A percentile compares a stretch with the other conserved stretches of the same genome.
Conservation (phyloP, 2,113 vertebrate genomes). For the Sylvia atricapilla region DNA sequence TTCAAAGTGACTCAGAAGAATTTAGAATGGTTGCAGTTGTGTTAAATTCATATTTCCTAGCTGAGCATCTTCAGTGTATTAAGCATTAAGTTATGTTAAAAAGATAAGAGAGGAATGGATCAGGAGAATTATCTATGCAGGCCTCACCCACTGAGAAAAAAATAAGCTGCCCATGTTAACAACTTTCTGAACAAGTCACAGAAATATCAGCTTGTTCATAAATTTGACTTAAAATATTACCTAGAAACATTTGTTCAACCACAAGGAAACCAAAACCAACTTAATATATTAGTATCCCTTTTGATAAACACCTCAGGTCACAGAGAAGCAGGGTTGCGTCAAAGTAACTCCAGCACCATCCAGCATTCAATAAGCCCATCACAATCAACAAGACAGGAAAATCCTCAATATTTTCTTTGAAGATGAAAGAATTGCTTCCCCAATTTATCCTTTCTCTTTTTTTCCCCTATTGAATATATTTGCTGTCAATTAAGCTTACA, state of each 20-base stretch:
- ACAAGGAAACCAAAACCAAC: neutral
- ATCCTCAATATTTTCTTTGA: neutral
- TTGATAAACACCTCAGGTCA: neutral
- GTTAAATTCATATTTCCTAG: neutral
- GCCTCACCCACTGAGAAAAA: neutral
- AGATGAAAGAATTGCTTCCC: neutral
- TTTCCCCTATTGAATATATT: neutral
- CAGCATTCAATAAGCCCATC: neutral
- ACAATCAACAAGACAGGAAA: neutral
- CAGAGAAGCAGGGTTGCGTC: neutral
- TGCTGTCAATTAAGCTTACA: neutral
- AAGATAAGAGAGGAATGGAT: neutral
- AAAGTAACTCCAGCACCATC: neutral
- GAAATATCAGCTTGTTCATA: neutral
- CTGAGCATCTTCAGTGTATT: neutral
- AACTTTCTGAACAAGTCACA: neutral
- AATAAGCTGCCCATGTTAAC: rapidly evolving
- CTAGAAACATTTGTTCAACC: neutral
- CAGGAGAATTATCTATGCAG: neutral
- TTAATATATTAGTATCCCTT: neutral
- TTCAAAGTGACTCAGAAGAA: neutral
- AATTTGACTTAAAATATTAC: neutral
- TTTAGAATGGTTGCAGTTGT: neutral
- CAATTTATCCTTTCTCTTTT: neutral
- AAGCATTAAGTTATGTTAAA: neutral